A percentile compares a stretch with the other conserved stretches of the same genome.
Conservation (phyloP, 2,888 invertebrate species). For the Drosophila rubida region DNA sequence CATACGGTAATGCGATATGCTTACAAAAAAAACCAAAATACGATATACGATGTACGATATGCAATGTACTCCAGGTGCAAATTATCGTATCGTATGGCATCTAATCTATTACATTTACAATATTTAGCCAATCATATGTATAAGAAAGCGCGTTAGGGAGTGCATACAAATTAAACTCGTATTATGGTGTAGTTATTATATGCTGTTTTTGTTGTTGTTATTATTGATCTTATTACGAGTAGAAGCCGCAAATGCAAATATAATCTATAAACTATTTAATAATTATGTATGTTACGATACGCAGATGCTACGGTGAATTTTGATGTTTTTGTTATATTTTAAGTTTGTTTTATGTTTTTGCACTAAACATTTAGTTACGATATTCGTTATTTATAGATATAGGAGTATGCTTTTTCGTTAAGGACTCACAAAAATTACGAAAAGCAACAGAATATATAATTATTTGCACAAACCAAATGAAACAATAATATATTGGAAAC, state of each 20-base stretch:
- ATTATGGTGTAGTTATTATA: conserved; percentile 56
- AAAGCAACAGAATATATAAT: conserved; percentile 75
- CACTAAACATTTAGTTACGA: conserved; percentile 69
- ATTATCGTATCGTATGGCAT: conserved; percentile 32
- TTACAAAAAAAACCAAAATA: conserved; percentile 42
- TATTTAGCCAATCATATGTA: conserved; percentile 31
- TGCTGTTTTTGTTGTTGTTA: conserved; percentile 16
- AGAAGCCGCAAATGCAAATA: conserved; percentile 66
- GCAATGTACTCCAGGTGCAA: conserved; percentile 37
- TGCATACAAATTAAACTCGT: conserved; percentile 66
- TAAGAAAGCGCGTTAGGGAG: conserved; percentile 57
- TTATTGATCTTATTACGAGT: conserved; percentile 9
- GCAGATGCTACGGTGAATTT: conserved; percentile 70
- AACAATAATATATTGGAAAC: conserved; percentile 66
- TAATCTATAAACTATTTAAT: conserved; percentile 53
- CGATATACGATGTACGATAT: conserved; percentile 28
- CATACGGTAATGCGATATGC: conserved; percentile 68
- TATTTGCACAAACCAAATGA: conserved; percentile 73
- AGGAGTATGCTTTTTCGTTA: conserved; percentile 66
- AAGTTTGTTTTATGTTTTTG: conserved; percentile 6
- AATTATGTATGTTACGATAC: conserved; percentile 37
- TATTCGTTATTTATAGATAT: conserved; percentile 40
- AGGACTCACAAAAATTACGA: conserved; percentile 72
- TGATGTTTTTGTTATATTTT: conserved; percentile 40
- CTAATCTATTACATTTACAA: conserved; percentile 52